Percentiles rank a stretch among this genome's conserved stretches.
These are phyloP conservation scores for Sialis lutaria DNA, from an alignment of 2,888 invertebrate genomes.

Conservation along the genomic window DNA sequence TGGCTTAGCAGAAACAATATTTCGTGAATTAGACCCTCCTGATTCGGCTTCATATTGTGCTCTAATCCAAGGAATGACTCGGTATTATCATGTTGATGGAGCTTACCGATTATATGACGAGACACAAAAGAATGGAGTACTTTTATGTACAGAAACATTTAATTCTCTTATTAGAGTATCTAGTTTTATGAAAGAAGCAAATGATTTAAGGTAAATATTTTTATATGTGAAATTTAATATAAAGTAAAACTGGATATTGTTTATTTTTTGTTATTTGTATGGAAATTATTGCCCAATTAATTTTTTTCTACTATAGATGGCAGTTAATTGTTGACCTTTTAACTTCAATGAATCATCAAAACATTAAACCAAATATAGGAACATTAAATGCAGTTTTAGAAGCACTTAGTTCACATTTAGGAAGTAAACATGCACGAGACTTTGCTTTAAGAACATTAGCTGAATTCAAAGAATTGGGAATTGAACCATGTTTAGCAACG, in stretches of 20 bases:
- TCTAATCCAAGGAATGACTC: slow-evolving; percentile 68
- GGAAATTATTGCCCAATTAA: too few relatives aligned
- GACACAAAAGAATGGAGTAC: slow-evolving; percentile 42
- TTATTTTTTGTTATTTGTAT: too few relatives aligned
- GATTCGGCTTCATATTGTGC: slow-evolving; percentile 53
- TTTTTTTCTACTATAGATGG: slow-evolving; percentile 28
- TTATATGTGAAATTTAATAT: too few relatives aligned
- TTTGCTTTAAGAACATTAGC: slow-evolving; percentile 31
- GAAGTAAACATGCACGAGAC: slow-evolving; percentile 23
- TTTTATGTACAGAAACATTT: slow-evolving; percentile 45
- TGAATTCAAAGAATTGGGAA: slow-evolving; percentile 47
- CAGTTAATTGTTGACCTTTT: slow-evolving; percentile 42
- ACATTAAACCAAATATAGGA: slow-evolving; percentile 40
- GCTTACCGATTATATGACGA: slow-evolving; percentile 47
- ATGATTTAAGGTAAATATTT: slow-evolving; percentile 23
- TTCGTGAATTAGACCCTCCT: slow-evolving; percentile 49
- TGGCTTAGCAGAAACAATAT: slow-evolving; percentile 58
- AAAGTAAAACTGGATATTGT: too few relatives aligned
- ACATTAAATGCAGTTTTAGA: slow-evolving; percentile 48
- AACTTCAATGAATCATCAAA: slow-evolving; percentile 39
- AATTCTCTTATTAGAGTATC: slow-evolving; percentile 47
- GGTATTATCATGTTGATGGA: slow-evolving; percentile 48
- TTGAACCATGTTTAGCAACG: slow-evolving; percentile 57
- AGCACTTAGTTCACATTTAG: slow-evolving; percentile 28
- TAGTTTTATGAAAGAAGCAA: slow-evolving; percentile 45